Base-by-base conservation (phyloP, 1,140 invertebrate genomes). In the Rhyacophila brunnea region DNA sequence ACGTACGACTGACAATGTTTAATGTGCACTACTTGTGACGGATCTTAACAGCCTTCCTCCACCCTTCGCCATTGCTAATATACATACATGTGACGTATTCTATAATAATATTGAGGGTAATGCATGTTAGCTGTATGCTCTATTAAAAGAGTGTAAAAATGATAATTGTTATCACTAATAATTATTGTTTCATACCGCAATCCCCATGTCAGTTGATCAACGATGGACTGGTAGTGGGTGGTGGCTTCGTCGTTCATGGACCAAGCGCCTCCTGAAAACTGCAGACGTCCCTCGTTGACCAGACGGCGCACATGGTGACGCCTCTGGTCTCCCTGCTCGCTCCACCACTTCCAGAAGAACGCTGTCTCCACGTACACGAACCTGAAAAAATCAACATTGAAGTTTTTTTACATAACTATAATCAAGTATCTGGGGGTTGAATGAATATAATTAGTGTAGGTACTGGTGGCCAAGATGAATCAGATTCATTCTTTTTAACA, bases 171-270 rank as follows among this genome's bases (percentile, higher is more conserved):
- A 35, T n/a, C 6, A 35, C n/a, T 7, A 7, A 7, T 35, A 35
- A 7, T 35, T 35, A 35, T 7, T 35, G n/a, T 35, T 83, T 64
- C 81, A 70, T 68, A 89, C 88, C 82, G 84, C 23, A 90, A 77
- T 9, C 88, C 89, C 83, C 85, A 87, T 6, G 87, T 84, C 69
- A 95, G 95, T 73, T 99, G 95, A 75, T 99, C 95, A 20, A 99
- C 88, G 9, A 94, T 88, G 42, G 91, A 92, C 61, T 92, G 90
- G 73, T 99, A 99, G 71, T 98, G 92, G 0, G 91, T 86, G 0
- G 85, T 80, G 0, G 94, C 95, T 70, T 98, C 96, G 70, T 98
- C 96, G 73, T 97, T 95, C 92, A 96, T 95, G 54, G 85, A 88
- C 91, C 92, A 95, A 0, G 86, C 88, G 0, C 93, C 93, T 2